These are phyloP conservation scores for Periophthalmus modestus DNA, from an alignment of 2,113 vertebrate species.

Conservation along the genomic window DNA sequence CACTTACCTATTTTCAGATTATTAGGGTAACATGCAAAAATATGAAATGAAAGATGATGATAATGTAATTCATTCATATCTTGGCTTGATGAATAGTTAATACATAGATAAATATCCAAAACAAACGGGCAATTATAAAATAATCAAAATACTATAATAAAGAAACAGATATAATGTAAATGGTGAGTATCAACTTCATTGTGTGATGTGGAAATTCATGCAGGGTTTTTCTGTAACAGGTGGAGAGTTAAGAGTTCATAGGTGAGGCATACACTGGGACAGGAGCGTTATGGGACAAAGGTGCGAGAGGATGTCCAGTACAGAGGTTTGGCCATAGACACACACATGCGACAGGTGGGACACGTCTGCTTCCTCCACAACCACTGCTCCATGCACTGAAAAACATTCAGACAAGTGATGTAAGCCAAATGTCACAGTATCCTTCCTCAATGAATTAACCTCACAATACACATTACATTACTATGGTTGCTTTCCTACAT, in stretches of 20 bases:
- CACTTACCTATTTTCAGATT: not conserved
- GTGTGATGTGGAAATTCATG: not conserved
- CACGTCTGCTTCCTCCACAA: slow-evolving; percentile 64
- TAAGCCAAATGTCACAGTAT: not conserved
- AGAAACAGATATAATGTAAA: not conserved
- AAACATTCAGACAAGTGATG: slow-evolving; percentile 28
- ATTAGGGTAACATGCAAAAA: not conserved
- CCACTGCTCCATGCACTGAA: slow-evolving; percentile 69
- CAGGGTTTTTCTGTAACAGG: slow-evolving; percentile 3
- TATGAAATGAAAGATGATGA: not conserved
- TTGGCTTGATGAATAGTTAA: not conserved
- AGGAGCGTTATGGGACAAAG: slow-evolving; percentile 58
- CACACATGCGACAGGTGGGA: slow-evolving; percentile 40
- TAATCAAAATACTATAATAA: not conserved
- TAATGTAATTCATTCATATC: not conserved
- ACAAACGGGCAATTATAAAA: not conserved
- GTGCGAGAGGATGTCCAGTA: slow-evolving; percentile 55
- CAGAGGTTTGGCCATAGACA: slow-evolving; percentile 54
- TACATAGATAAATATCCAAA: not conserved
- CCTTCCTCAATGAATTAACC: not conserved
- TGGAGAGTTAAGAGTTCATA: slow-evolving; percentile 7
- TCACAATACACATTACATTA: too few species aligned
- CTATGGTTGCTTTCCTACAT: not conserved
- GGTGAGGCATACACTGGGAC: slow-evolving; percentile 21
- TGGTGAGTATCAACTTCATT: not conserved